Percentiles rank a stretch among this genome's conserved stretches.
Evolutionary conservation across 2,797 vertebrate species (phyloP).

Genomic region (Acipenser oxyrinchus): DNA sequence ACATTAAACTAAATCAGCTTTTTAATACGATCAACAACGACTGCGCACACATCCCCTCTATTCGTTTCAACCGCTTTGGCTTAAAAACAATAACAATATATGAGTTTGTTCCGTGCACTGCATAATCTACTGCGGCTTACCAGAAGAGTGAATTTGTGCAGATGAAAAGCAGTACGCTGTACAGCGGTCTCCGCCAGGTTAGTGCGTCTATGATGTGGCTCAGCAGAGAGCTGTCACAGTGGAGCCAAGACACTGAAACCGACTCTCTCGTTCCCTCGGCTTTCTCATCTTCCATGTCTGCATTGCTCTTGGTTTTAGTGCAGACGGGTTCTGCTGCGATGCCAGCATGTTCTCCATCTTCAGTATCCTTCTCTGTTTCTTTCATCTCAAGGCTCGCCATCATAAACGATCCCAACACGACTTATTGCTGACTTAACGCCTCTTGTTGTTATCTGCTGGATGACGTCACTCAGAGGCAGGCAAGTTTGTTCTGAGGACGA

Average conservation of each 20-base stretch:
- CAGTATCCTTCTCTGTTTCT: slow-evolving; percentile 19
- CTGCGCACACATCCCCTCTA: no score
- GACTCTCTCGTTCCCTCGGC: slow-evolving; percentile 20
- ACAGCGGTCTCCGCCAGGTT: slow-evolving; percentile 69
- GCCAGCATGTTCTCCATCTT: slow-evolving; percentile 20
- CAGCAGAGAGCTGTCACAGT: slow-evolving; percentile 20
- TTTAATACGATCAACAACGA: not conserved
- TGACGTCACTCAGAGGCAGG: slow-evolving; percentile 41
- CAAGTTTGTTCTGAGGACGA: slow-evolving; percentile 18
- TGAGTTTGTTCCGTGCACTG: slow-evolving; percentile 30
- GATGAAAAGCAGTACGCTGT: slow-evolving; percentile 62
- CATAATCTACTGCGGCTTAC: slow-evolving; percentile 62
- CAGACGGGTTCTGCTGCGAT: slow-evolving; percentile 4
- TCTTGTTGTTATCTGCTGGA: slow-evolving; percentile 34
- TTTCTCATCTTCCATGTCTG: slow-evolving; percentile 19
- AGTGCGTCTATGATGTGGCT: slow-evolving; percentile 48
- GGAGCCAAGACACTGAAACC: slow-evolving; percentile 5
- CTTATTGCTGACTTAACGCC: slow-evolving; percentile 21
- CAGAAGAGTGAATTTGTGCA: slow-evolving; percentile 73
- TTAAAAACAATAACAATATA: not conserved
- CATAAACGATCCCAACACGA: slow-evolving; percentile 20
- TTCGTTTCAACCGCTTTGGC: no score
- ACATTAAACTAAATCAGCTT: not conserved
- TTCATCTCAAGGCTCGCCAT: slow-evolving; percentile 37
- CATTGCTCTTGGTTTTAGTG: slow-evolving; percentile 6